These are phyloP conservation scores for Mustela nigripes DNA, from an alignment of 2,113 vertebrate genomes.

Conservation along the genomic window DNA sequence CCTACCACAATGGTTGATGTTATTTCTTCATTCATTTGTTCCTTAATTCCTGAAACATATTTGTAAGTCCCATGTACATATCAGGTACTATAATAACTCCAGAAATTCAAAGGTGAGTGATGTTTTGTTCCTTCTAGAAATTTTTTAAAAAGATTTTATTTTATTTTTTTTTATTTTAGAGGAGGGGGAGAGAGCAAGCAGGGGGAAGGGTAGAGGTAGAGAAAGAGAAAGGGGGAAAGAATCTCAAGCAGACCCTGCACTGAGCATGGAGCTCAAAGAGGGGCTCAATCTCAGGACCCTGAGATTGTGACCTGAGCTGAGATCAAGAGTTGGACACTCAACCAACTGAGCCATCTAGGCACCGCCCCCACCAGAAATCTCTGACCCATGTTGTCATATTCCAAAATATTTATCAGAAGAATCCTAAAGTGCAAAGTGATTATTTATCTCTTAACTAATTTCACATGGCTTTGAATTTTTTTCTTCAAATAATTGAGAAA, in stretches of 20 bases:
- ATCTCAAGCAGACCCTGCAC: not conserved
- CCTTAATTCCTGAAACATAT: conserved; percentile 19
- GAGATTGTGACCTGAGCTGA: not conserved
- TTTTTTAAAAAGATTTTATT: not conserved
- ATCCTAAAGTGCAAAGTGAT: not conserved
- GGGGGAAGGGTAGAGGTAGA: not conserved
- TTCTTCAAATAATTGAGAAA: not conserved
- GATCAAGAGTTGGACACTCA: not conserved
- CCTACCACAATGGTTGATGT: not conserved
- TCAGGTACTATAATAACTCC: not conserved
- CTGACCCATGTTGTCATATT: not conserved
- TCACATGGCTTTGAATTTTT: not conserved
- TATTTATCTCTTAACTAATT: conserved; percentile 23
- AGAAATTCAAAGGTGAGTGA: not conserved
- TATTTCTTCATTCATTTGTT: conserved; percentile 10
- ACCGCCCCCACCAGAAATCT: not conserved
- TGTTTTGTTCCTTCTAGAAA: not conserved
- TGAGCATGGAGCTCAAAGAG: not conserved
- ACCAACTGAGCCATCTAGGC: not conserved
- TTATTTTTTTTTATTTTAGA: not conserved
- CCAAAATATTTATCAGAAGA: conserved; percentile 47
- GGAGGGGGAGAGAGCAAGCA: not conserved
- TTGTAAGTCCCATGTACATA: not conserved
- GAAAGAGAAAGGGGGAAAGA: not conserved
- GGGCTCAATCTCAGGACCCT: not conserved